Conservation (phyloP, 1,140 invertebrate genomes). For the Papilio helenus region DNA sequence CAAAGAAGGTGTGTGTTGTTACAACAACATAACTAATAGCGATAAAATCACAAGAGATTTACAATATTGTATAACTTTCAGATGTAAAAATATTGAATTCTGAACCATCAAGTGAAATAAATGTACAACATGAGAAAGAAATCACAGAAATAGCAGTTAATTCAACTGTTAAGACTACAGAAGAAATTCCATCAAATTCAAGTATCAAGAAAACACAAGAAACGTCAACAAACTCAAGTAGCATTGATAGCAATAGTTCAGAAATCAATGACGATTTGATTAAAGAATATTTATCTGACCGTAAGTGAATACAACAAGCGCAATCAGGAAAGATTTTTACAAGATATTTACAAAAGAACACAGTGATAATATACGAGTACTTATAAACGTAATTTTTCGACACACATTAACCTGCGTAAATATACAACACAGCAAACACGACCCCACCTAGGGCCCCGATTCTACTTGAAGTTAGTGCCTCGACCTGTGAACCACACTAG, state of each 20-base stretch:
- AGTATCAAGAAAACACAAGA: not conserved
- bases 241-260: conserved; percentile 40
- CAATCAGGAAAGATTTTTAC: not conserved
- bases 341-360: not conserved
- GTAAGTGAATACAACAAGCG: conserved; percentile 54
- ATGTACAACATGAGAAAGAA: not conserved
- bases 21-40: not conserved
- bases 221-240: not conserved
- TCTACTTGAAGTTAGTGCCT: too few relatives aligned
- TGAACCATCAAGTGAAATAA: conserved; percentile 18
- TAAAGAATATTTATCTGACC: conserved; percentile 63
- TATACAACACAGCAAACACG: too few relatives aligned
- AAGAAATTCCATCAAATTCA: not conserved
- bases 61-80: conserved; percentile 6
- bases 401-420: too few relatives aligned
- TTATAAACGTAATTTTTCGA: too few relatives aligned
- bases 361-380: too few relatives aligned
- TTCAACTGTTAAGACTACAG: not conserved
- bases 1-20: conserved; percentile 11
- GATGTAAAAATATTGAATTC: conserved; percentile 12
- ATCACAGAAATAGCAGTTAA: not conserved
- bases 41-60: not conserved
- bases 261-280: conserved; percentile 44
- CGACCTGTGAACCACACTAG: too few relatives aligned
- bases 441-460: too few relatives aligned